Evolutionary conservation across 1,140 invertebrate genomes (phyloP), one percentile per base, ranked within the genome.

Genomic region (Neodiprion fabricii): DNA sequence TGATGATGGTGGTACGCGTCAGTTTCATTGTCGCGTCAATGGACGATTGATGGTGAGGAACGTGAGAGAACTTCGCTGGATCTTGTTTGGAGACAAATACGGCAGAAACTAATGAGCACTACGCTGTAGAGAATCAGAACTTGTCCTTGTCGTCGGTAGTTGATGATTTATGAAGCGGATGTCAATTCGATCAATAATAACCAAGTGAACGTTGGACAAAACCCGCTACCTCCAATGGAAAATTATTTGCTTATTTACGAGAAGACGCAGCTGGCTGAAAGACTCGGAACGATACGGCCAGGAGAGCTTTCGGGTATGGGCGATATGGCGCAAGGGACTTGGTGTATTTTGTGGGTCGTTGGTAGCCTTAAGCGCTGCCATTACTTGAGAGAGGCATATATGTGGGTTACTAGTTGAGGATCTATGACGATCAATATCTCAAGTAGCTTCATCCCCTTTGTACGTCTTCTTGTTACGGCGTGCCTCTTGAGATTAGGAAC

Each of bases 381-480:
- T 69, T 69, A 69, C 11, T 69, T 69, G 11, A 69, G 40, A 40
- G 21, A 69, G 23, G 11, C 67, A 23, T 69, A 40, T 40, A 69
- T 69, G 67, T 69, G 67, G 67, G 21, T 69, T 69, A 69, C 67
- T 7, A 12, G 67, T 69, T 21, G 12, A 23, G 53, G 17, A 69
- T 69, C 17, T 69, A 69, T 69, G 40, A 40, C 71, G 67, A 80
- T 81, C 80, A 70, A 81, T 81, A 77, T 53, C 67, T 71, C 66
- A 14, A 78, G 79, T 74, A 61, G 53, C 11, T 17, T 4, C 53
- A 17, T 68, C 70, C 72, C 50, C 61, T 61, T 81, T 80, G 74
- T 81, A 81, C 71, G 80, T 81, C 79, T 81, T 81, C 78, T 14
- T 71, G 77, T 79, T 77, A 79, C 76, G 71, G 69, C 65, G 67